Conservation (phyloP, 2,797 vertebrate genomes). For the Silurus aristotelis region DNA sequence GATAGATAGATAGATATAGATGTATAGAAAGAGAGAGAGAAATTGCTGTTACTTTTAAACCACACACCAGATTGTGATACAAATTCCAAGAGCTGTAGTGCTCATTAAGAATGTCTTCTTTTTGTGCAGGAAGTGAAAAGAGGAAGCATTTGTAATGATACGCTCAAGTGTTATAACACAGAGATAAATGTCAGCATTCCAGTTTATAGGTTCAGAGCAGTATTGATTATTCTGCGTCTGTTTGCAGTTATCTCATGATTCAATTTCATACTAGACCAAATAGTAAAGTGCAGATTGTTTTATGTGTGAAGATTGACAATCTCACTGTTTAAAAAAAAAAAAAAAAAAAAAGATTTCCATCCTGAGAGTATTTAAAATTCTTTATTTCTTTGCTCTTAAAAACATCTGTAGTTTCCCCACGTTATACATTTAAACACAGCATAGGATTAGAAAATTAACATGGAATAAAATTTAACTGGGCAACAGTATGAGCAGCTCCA, state of each 20-base stretch:
- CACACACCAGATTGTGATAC: neutral
- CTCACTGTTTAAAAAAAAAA: too few species aligned
- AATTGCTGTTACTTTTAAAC: too few species aligned
- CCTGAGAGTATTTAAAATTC: neutral
- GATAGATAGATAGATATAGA: too few species aligned
- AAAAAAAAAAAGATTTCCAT: neutral
- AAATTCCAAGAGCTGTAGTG: neutral
- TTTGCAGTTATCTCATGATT: conserved; percentile 6
- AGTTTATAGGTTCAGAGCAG: neutral
- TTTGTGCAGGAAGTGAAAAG: conserved; percentile 3
- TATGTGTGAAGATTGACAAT: neutral
- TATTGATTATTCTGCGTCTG: conserved; percentile 12
- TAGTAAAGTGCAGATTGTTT: neutral
- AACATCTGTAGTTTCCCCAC: neutral
- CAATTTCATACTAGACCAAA: neutral
- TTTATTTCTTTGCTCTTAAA: neutral
- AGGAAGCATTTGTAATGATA: conserved; percentile 9
- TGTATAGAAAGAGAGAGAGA: neutral
- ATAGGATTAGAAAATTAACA: neutral
- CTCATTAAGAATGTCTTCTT: neutral
- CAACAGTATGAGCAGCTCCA: neutral
- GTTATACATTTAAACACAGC: neutral
- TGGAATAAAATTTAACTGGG: neutral
- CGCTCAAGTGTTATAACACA: conserved; percentile 8
- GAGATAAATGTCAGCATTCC: conserved; percentile 14